These are phyloP conservation scores for Hyles lineata DNA, from an alignment of 2,888 invertebrate species.

Conservation along the genomic window DNA sequence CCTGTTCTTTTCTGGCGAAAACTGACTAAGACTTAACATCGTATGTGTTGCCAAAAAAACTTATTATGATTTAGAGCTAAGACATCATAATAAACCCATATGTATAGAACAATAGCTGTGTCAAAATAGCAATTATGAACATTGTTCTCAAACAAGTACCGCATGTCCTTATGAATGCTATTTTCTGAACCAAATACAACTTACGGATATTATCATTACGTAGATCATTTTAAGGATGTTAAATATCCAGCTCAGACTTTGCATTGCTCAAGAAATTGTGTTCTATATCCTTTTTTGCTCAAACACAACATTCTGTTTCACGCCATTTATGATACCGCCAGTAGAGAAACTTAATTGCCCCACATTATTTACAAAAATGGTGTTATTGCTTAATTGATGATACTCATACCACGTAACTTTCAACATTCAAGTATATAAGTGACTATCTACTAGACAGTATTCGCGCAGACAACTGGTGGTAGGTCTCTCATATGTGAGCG, in stretches of 20 bases:
- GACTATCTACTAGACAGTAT: too few species aligned
- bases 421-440: background rate
- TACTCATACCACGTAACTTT: background rate
- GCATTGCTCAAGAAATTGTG: conserved; percentile 16
- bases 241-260: background rate
- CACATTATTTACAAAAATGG: background rate
- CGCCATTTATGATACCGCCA: background rate
- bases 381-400: background rate
- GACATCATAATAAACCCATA: too few species aligned
- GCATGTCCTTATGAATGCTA: too few species aligned
- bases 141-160: background rate
- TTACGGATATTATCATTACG: background rate
- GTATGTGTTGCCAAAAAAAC: too few species aligned
- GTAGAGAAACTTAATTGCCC: conserved; percentile 8
- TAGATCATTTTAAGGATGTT: background rate
- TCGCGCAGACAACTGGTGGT: too few species aligned
- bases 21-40: too few species aligned
- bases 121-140: too few species aligned
- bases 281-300: conserved; percentile 14
- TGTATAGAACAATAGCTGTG: background rate
- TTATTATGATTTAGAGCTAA: too few species aligned
- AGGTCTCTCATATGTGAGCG: too few species aligned
- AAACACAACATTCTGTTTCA: background rate
- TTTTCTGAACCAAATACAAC: background rate
- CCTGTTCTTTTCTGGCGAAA: too few species aligned